Evolutionary conservation across 2,113 vertebrate genomes (phyloP).

Genomic region (Larimichthys polyactis): DNA sequence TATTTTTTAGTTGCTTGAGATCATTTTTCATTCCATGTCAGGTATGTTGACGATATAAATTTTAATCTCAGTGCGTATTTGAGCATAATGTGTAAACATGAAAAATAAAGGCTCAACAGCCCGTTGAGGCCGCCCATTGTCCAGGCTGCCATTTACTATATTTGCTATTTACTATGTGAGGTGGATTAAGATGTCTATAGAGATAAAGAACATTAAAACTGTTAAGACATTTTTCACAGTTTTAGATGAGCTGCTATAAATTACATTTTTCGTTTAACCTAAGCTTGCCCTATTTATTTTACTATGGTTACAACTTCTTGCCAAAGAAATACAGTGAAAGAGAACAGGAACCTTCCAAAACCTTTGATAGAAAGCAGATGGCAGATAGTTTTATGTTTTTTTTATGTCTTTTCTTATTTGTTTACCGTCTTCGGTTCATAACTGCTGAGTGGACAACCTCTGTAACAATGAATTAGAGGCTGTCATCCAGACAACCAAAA

Average conservation of each 20-base stretch:
- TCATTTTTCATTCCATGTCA: constrained; percentile 48
- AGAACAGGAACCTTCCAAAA: background rate
- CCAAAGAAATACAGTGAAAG: background rate
- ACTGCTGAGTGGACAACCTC: constrained; percentile 3
- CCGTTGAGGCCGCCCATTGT: background rate
- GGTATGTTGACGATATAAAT: constrained; percentile 15
- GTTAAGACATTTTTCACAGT: background rate
- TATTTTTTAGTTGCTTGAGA: constrained; percentile 10
- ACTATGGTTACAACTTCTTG: background rate
- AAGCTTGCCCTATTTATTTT: background rate
- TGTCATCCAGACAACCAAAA: background rate
- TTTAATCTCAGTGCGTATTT: constrained; percentile 20
- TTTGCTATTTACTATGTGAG: background rate
- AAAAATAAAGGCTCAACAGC: background rate
- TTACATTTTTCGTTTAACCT: background rate
- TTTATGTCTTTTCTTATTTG: background rate
- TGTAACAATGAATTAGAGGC: background rate
- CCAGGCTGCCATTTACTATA: background rate
- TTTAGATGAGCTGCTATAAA: background rate
- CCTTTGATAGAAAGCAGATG: background rate
- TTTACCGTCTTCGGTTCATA: background rate
- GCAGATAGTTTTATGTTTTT: background rate
- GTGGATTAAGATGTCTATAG: background rate
- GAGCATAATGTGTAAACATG: background rate
- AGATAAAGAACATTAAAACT: background rate